Percentiles rank a stretch among this genome's conserved stretches.
These are phyloP conservation scores for Panthera tigris DNA, from an alignment of 2,113 vertebrate genomes.

Conservation along the genomic window DNA sequence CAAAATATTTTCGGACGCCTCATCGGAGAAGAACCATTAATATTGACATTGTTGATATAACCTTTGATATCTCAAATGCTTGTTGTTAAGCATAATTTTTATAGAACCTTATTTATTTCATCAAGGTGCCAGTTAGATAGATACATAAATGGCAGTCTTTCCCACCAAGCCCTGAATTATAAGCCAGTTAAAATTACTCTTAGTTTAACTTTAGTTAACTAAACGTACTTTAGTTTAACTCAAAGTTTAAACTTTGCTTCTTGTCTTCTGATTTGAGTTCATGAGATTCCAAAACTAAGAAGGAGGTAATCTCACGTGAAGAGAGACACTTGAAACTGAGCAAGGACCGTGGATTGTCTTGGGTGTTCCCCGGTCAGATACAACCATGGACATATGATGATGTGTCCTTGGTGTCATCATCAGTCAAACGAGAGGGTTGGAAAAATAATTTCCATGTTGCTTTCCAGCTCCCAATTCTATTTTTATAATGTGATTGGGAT, in stretches of 20 bases:
- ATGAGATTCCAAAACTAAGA: not conserved
- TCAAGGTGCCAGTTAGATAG: not conserved
- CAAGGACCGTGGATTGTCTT: not conserved
- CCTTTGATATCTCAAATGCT: not conserved
- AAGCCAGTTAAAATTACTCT: not conserved
- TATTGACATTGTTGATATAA: not conserved
- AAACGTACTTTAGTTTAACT: no score
- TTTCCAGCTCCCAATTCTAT: not conserved
- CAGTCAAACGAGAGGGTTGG: not conserved
- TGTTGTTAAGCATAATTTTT: not conserved
- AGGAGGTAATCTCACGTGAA: not conserved
- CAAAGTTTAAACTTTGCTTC: not conserved
- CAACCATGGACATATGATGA: fast-evolving
- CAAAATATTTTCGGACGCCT: not conserved
- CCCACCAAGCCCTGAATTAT: fast-evolving
- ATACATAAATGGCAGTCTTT: not conserved
- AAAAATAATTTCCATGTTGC: not conserved
- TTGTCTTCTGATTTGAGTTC: not conserved
- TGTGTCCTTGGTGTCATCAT: not conserved
- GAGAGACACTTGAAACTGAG: not conserved
- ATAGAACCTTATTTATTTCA: not conserved
- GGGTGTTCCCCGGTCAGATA: not conserved
- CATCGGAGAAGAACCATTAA: not conserved
- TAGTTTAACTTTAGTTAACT: not conserved
- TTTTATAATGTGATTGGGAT: not conserved